Conservation (phyloP, 1,140 invertebrate species). For the Euura lappo region DNA sequence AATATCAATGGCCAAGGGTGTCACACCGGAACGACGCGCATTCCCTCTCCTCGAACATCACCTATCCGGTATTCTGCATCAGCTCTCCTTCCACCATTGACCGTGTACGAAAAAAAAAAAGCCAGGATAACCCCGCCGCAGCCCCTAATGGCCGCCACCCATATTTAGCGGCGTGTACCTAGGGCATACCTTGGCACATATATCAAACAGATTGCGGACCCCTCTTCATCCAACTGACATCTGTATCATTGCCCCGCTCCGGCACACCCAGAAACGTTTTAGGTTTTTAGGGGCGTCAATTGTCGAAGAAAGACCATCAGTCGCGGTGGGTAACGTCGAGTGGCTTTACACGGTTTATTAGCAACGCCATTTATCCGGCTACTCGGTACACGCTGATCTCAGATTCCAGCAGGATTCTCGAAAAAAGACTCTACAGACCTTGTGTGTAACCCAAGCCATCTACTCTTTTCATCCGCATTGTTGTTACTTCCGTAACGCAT, state of each 20-base stretch:
- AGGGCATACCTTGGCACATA: background rate
- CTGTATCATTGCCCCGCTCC: background rate
- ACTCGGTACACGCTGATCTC: too few species aligned
- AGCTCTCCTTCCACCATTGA: background rate
- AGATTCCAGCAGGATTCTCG: too few species aligned
- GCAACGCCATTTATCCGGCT: background rate
- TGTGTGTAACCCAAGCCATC: too few species aligned
- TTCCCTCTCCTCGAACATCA: conserved; percentile 32
- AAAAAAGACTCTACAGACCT: too few species aligned
- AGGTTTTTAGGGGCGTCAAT: conserved; percentile 4
- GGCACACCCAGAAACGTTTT: background rate
- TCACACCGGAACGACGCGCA: conserved; percentile 46
- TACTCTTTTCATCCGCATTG: too few species aligned
- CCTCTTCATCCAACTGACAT: background rate
- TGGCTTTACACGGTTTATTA: background rate
- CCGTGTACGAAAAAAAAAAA: background rate
- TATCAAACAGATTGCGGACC: too few species aligned
- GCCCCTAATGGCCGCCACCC: conserved; percentile 3
- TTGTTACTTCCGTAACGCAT: too few species aligned
- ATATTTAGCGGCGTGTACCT: background rate
- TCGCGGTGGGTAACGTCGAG: background rate
- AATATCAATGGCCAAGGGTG: conserved; percentile 45
- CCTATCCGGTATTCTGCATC: conserved; percentile 34
- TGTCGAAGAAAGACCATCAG: conserved; percentile 4
- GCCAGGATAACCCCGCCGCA: background rate